Evolutionary conservation across 2,888 invertebrate species (phyloP).

Genomic region (Synergus itoensis): DNA sequence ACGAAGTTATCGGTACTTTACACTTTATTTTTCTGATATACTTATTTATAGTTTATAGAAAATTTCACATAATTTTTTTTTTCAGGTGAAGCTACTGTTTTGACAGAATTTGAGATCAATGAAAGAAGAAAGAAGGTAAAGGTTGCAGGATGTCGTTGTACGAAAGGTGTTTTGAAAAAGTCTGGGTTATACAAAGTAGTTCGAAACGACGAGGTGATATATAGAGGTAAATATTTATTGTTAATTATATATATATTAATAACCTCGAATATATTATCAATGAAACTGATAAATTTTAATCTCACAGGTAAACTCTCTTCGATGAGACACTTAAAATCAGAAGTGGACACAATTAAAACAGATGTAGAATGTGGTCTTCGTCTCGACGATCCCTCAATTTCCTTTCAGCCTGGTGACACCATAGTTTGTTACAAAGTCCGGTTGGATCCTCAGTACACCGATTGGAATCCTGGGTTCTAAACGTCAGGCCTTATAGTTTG

Average conservation of each 20-base stretch:
- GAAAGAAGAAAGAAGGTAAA: conserved; percentile 89
- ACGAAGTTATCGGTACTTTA: conserved; percentile 86
- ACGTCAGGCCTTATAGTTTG: neutral
- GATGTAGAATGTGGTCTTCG: conserved; percentile 94
- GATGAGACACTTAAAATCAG: conserved; percentile 93
- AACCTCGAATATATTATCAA: neutral
- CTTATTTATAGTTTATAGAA: conserved; percentile 13
- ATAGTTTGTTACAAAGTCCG: conserved; percentile 87
- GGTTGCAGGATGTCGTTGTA: conserved; percentile 94
- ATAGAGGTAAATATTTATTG: conserved; percentile 82
- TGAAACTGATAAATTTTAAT: neutral
- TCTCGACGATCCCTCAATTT: conserved; percentile 82
- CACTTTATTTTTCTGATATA: conserved; percentile 14
- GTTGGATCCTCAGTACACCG: conserved; percentile 82
- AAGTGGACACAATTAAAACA: conserved; percentile 89
- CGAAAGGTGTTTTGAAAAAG: conserved; percentile 87
- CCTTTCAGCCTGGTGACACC: conserved; percentile 87
- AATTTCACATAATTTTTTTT: neutral
- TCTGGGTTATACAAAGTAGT: conserved; percentile 84
- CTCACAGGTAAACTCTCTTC: conserved; percentile 85
- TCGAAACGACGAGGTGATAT: conserved; percentile 83
- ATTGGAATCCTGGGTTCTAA: conserved; percentile 94
- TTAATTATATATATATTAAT: too few relatives aligned
- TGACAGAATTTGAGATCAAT: conserved; percentile 89
- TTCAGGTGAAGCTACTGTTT: conserved; percentile 90